Evolutionary conservation across 2,888 invertebrate genomes (phyloP).

Genomic region (Parascotia fuliginaria): DNA sequence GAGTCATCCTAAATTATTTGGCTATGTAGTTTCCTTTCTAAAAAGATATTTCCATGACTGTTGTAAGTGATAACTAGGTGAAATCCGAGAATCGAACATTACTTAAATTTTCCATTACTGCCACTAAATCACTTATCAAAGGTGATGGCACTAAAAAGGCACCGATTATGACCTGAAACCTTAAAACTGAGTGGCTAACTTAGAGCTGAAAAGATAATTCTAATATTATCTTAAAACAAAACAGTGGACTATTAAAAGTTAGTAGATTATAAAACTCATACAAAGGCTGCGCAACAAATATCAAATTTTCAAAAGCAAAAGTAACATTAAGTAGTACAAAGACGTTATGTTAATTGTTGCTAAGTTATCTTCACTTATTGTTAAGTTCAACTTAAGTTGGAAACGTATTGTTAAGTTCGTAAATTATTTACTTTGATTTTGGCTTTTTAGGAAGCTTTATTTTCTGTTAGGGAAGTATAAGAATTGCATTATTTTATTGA

Average conservation of each 20-base stretch:
- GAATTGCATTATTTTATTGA: neutral
- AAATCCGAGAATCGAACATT: too few relatives aligned
- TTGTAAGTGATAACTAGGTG: too few relatives aligned
- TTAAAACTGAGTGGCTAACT: too few relatives aligned
- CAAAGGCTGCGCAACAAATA: constrained; percentile 28
- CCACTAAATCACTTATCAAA: too few relatives aligned
- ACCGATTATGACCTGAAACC: too few relatives aligned
- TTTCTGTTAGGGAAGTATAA: neutral
- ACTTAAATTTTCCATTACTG: too few relatives aligned
- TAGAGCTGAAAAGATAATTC: too few relatives aligned
- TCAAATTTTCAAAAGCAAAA: constrained; percentile 35
- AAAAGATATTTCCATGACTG: too few relatives aligned
- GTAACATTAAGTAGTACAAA: constrained; percentile 42
- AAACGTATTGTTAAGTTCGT: constrained; percentile 25
- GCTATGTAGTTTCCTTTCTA: too few relatives aligned
- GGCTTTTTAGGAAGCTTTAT: constrained; percentile 6
- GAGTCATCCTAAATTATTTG: too few relatives aligned
- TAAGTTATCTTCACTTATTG: constrained; percentile 38
- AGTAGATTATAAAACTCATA: constrained; percentile 2
- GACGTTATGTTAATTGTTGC: constrained; percentile 61
- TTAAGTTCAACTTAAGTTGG: constrained; percentile 38
- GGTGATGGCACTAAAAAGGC: too few relatives aligned
- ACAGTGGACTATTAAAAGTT: neutral
- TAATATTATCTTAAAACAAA: neutral
- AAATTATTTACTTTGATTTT: constrained; percentile 47